phyloP scores from a whole-genome alignment of 2,797 vertebrate genomes.

The Masticophis lateralis region DNA sequence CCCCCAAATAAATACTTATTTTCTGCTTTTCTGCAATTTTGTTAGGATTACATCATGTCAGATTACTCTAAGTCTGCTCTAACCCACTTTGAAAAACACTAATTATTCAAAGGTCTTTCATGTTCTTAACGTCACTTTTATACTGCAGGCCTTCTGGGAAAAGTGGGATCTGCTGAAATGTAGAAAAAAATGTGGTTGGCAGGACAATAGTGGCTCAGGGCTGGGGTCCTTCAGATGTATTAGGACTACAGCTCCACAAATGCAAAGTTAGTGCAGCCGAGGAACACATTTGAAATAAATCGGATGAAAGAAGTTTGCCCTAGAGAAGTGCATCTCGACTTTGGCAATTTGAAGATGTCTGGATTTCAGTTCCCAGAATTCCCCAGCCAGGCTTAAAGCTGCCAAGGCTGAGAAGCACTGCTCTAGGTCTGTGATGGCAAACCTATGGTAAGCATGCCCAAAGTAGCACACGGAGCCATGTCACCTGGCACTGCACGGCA shows the following conservation, averaged over 20 bases:
- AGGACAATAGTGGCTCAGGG: neutral
- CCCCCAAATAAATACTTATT: conserved; percentile 67
- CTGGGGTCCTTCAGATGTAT: neutral
- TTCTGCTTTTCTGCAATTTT: conserved; percentile 71
- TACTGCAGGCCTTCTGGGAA: conserved; percentile 39
- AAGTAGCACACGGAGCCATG: too few species aligned
- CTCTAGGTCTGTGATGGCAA: neutral
- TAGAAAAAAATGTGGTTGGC: conserved; percentile 39
- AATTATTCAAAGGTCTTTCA: conserved; percentile 66
- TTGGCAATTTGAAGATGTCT: neutral
- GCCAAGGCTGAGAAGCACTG: neutral
- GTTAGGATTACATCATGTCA: conserved; percentile 72
- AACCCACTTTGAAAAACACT: conserved; percentile 71
- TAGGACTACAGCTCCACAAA: neutral
- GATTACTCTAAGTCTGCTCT: conserved; percentile 71
- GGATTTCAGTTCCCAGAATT: neutral
- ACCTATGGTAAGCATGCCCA: too few species aligned
- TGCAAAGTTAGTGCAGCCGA: neutral
- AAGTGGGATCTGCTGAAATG: conserved; percentile 39
- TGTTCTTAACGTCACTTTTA: conserved; percentile 59
- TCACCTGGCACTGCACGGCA: too few species aligned
- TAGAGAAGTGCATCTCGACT: neutral
- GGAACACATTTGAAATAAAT: neutral
- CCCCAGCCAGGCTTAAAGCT: neutral
- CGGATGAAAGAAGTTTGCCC: neutral